A percentile compares a stretch with the other conserved stretches of the same genome.
phyloP scores from a whole-genome alignment of 53 echinoderm and acorn worm species.

The Paracentrotus lividus region DNA sequence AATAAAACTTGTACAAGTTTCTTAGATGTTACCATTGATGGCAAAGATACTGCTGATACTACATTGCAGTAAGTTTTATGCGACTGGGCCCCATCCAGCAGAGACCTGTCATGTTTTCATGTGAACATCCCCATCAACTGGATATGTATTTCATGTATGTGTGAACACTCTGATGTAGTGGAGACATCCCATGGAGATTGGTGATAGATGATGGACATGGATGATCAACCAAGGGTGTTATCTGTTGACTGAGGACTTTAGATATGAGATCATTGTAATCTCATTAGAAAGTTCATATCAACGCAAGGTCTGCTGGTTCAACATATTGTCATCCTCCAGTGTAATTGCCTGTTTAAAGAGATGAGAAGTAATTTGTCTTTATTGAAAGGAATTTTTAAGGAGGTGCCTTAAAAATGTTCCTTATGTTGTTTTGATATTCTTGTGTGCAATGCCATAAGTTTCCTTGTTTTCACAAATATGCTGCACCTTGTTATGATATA shows the following conservation, averaged over 20 bases:
- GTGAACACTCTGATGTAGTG: background rate
- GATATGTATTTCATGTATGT: background rate
- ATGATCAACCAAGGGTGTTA: constrained; percentile 34
- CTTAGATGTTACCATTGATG: too few relatives aligned
- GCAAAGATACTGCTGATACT: too few relatives aligned
- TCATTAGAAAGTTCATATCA: constrained; percentile 53
- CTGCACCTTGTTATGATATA: too few relatives aligned
- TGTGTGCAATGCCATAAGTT: too few relatives aligned
- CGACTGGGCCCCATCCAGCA: background rate
- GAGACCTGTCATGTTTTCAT: background rate
- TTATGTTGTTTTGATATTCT: too few relatives aligned
- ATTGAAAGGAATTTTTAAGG: too few relatives aligned
- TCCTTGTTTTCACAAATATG: too few relatives aligned
- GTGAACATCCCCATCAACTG: background rate
- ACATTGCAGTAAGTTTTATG: background rate
- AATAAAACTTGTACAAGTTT: too few relatives aligned
- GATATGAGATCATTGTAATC: constrained; percentile 35
- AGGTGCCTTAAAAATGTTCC: too few relatives aligned
- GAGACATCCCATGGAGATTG: constrained; percentile 17
- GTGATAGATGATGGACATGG: constrained; percentile 38
- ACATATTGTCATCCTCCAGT: too few relatives aligned
- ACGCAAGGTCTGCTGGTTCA: constrained; percentile 7
- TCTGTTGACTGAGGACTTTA: constrained; percentile 34
- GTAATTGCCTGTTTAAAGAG: too few relatives aligned
- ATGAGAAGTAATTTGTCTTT: too few relatives aligned